Evolutionary conservation across 2,888 invertebrate genomes (phyloP).

Genomic region (Dasysyrphus albostriatus): DNA sequence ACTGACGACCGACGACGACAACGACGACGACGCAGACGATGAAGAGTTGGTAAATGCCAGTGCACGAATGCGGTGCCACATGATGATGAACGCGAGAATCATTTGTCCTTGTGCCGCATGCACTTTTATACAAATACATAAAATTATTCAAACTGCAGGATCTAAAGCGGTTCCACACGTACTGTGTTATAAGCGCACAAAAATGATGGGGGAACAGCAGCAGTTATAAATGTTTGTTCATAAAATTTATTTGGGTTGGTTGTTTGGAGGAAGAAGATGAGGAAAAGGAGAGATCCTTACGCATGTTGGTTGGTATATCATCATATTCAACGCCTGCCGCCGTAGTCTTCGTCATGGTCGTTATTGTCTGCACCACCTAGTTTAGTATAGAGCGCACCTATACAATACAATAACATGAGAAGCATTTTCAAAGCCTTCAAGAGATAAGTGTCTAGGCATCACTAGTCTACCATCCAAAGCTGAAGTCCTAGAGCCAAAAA

Average conservation of each 20-base stretch:
- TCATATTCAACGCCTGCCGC: slow-evolving; percentile 7
- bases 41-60: slow-evolving; percentile 30
- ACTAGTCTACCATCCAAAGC: slow-evolving; percentile 28
- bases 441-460: slow-evolving; percentile 44
- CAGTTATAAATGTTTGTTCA: slow-evolving; percentile 55
- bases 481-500: slow-evolving; percentile 51
- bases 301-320: not conserved
- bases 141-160: slow-evolving; percentile 58
- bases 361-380: slow-evolving; percentile 21
- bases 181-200: slow-evolving; percentile 10
- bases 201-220: slow-evolving; percentile 17
- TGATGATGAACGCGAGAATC: slow-evolving; percentile 56
- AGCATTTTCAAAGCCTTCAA: slow-evolving; percentile 34
- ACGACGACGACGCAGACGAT: slow-evolving; percentile 7
- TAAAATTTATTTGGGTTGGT: slow-evolving; percentile 5
- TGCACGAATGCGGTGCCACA: slow-evolving; percentile 32
- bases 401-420: slow-evolving; percentile 8
- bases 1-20: not conserved
- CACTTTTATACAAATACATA: slow-evolving; percentile 55
- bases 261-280: no score
- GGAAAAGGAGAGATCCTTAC: not conserved
- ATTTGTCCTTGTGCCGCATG: slow-evolving; percentile 70
- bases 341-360: not conserved
- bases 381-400: not conserved
- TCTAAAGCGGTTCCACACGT: slow-evolving; percentile 52